Evolutionary conservation across 2,888 invertebrate species (phyloP).

Genomic region (Eucera pruinosa): DNA sequence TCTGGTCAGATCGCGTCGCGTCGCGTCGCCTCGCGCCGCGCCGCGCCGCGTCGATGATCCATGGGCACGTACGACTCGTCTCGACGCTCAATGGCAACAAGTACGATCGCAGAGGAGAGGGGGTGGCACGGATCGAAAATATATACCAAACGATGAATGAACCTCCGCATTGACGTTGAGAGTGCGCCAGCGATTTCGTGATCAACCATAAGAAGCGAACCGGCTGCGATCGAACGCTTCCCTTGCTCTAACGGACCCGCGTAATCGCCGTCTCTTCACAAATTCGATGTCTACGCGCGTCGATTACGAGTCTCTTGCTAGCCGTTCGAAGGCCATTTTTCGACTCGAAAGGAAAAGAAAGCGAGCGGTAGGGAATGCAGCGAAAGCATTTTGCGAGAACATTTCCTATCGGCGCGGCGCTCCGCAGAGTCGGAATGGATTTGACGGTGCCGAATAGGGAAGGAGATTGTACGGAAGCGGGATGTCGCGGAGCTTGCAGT

Average conservation of each 20-base stretch:
- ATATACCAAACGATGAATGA: conserved; percentile 71
- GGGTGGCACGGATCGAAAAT: conserved; percentile 62
- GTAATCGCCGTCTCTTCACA: no score
- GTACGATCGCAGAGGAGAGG: conserved; percentile 49
- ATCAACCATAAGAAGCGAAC: conserved; percentile 42
- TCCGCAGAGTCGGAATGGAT: no score
- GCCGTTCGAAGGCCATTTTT: no score
- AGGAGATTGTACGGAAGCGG: no score
- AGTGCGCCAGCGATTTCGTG: conserved; percentile 54
- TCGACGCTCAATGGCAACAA: conserved; percentile 63
- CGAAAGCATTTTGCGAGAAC: no score
- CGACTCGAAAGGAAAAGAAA: no score
- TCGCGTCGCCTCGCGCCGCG: neutral
- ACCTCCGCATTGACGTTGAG: conserved; percentile 55
- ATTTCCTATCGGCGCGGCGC: no score
- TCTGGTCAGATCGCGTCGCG: neutral
- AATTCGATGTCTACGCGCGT: no score
- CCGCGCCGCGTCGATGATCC: conserved; percentile 37
- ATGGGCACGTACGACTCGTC: conserved; percentile 39
- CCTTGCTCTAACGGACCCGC: neutral
- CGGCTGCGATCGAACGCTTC: neutral
- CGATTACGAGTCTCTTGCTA: no score
- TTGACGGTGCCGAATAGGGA: no score
- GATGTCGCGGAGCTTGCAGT: no score
- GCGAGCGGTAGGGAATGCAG: no score